Conservation (phyloP, 2,113 vertebrate species). For the Rhinoderma darwinii region DNA sequence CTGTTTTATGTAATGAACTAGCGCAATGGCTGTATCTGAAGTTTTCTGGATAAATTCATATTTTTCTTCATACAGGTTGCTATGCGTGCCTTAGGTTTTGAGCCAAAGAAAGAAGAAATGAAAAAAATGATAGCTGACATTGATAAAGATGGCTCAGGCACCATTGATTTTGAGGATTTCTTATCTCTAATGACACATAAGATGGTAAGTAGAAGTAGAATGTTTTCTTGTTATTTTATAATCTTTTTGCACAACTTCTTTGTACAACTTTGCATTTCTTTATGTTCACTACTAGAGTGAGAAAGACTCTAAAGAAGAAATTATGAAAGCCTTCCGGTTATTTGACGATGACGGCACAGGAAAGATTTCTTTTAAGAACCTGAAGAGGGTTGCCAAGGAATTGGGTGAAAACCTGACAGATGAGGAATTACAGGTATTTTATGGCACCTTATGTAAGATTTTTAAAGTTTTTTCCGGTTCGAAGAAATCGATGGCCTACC, state of each 20-base stretch:
- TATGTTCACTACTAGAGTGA: slow-evolving; percentile 75
- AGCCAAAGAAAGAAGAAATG: slow-evolving; percentile 94
- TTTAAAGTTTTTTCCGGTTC: no score
- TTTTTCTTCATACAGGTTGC: slow-evolving; percentile 79
- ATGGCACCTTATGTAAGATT: no score
- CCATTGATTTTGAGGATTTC: slow-evolving; percentile 86
- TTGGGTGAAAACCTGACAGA: slow-evolving; percentile 92
- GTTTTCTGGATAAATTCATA: background rate
- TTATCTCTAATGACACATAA: slow-evolving; percentile 89
- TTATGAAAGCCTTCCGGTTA: slow-evolving; percentile 90
- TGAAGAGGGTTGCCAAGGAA: slow-evolving; percentile 91
- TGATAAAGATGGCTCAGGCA: slow-evolving; percentile 84
- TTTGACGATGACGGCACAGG: slow-evolving; percentile 93
- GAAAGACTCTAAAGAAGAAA: slow-evolving; percentile 93
- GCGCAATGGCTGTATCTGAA: background rate
- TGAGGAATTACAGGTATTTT: slow-evolving; percentile 86
- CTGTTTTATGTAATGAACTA: background rate
- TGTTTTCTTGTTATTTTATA: background rate
- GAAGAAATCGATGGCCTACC: no score
- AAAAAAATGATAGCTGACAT: slow-evolving; percentile 89
- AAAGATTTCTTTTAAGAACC: slow-evolving; percentile 90
- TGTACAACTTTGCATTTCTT: background rate
- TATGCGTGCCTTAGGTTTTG: slow-evolving; percentile 91
- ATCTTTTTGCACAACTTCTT: background rate
- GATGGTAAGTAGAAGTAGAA: slow-evolving; percentile 78